These are phyloP conservation scores for Paedocypris micromegethes DNA, from an alignment of 2,797 vertebrate genomes.

Conservation along the genomic window DNA sequence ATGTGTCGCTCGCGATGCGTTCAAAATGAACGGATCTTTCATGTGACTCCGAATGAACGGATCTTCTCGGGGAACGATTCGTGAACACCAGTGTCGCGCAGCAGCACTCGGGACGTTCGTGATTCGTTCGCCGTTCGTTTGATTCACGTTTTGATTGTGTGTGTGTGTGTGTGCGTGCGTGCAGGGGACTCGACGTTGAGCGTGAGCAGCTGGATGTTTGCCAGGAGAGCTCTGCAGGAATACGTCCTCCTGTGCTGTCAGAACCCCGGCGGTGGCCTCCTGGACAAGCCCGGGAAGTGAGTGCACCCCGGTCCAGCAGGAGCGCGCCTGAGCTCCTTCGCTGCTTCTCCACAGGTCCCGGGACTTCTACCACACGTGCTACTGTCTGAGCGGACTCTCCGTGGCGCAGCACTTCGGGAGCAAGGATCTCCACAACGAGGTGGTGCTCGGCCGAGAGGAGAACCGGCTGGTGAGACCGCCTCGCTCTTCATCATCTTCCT, in stretches of 20 bases:
- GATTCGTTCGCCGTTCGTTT: too few species aligned
- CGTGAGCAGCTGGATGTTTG: slow-evolving; percentile 89
- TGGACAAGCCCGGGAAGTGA: slow-evolving; percentile 98
- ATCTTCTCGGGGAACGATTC: too few species aligned
- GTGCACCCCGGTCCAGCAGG: slow-evolving; percentile 55
- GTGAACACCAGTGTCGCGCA: too few species aligned
- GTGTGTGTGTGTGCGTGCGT: slow-evolving; percentile 8
- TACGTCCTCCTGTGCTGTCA: slow-evolving; percentile 97
- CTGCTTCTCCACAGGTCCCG: slow-evolving; percentile 74
- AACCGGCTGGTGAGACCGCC: slow-evolving; percentile 81
- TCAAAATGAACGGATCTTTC: too few species aligned
- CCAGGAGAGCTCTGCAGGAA: slow-evolving; percentile 91
- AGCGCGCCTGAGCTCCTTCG: not conserved
- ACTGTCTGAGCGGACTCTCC: slow-evolving; percentile 92
- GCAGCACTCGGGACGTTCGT: too few species aligned
- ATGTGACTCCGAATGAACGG: too few species aligned
- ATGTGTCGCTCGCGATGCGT: too few species aligned
- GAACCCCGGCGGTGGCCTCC: slow-evolving; percentile 84
- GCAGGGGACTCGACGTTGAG: slow-evolving; percentile 82
- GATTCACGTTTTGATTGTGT: too few species aligned
- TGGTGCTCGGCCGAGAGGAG: slow-evolving; percentile 79
- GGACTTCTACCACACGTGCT: slow-evolving; percentile 98
- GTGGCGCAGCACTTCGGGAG: slow-evolving; percentile 93
- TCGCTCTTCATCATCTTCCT: not conserved
- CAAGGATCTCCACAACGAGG: slow-evolving; percentile 76